These are phyloP conservation scores for Mastigias papua DNA, from an alignment of 30 jellyfish, hydroid and myxozoan species.

Conservation along the genomic window DNA sequence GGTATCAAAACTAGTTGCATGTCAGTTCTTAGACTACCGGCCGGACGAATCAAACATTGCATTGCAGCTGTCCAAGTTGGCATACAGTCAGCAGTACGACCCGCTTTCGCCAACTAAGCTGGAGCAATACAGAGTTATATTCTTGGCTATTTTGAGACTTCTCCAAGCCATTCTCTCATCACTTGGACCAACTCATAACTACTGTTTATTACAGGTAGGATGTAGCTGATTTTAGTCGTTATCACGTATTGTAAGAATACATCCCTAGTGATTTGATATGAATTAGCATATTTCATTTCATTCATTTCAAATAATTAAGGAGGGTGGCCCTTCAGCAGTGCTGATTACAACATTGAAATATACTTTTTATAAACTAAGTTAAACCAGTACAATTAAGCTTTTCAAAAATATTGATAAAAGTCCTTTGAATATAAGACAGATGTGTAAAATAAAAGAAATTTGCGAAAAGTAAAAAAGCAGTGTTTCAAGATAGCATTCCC, in stretches of 20 bases:
- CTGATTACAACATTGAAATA: too few relatives aligned
- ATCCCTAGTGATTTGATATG: neutral
- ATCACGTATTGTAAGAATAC: too few relatives aligned
- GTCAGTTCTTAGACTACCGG: conserved; percentile 88
- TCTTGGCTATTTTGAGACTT: conserved; percentile 74
- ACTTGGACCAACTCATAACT: conserved; percentile 84
- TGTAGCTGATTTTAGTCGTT: too few relatives aligned
- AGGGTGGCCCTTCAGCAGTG: too few relatives aligned
- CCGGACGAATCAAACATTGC: conserved; percentile 61
- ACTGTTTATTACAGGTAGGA: conserved; percentile 80
- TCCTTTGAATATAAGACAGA: too few relatives aligned
- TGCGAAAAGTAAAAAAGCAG: too few relatives aligned
- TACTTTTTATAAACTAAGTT: too few relatives aligned
- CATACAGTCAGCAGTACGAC: conserved; percentile 65
- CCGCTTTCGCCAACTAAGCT: conserved; percentile 75
- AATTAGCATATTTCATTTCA: neutral
- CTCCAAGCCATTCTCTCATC: conserved; percentile 80
- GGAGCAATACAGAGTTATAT: conserved; percentile 79
- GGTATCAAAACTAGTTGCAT: conserved; percentile 68
- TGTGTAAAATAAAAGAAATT: too few relatives aligned
- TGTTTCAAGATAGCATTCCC: too few relatives aligned
- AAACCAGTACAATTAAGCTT: too few relatives aligned
- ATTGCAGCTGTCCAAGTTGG: conserved; percentile 51
- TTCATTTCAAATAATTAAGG: too few relatives aligned
- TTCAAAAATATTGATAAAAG: too few relatives aligned